A percentile compares a stretch with the other conserved stretches of the same genome.
Conservation (phyloP, 2,797 vertebrate species). For the Australoheros facetus region DNA sequence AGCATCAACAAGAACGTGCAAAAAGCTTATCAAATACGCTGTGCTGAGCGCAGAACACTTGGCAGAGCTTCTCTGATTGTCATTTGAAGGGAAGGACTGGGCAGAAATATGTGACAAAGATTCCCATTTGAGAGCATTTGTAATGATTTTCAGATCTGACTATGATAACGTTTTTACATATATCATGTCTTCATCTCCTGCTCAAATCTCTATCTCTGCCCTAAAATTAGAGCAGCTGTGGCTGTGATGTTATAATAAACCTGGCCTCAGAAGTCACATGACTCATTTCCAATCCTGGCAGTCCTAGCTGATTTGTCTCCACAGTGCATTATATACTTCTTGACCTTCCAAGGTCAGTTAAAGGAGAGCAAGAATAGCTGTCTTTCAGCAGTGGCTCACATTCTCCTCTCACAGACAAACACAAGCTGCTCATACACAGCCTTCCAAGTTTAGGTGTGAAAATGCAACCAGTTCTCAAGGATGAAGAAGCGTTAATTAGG, state of each 20-base stretch:
- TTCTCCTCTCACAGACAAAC: slow-evolving; percentile 29
- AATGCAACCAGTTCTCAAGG: slow-evolving; percentile 45
- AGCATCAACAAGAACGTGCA: slow-evolving; percentile 49
- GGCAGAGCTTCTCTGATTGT: slow-evolving; percentile 54
- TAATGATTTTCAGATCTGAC: slow-evolving; percentile 10
- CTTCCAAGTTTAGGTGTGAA: slow-evolving; percentile 59
- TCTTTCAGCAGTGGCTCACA: slow-evolving; percentile 25
- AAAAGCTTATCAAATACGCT: slow-evolving; percentile 62
- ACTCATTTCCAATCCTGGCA: slow-evolving; percentile 19
- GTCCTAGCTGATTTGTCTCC: slow-evolving; percentile 53
- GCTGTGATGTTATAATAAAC: not conserved
- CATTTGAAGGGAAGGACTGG: slow-evolving; percentile 28
- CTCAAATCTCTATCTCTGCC: not conserved
- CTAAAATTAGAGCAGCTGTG: slow-evolving; percentile 10
- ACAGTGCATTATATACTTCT: slow-evolving; percentile 29
- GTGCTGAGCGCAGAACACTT: slow-evolving; percentile 58
- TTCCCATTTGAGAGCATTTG: not conserved
- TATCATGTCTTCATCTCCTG: not conserved
- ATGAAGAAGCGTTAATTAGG: slow-evolving; percentile 53
- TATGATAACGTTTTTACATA: not conserved
- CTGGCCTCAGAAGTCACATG: slow-evolving; percentile 21
- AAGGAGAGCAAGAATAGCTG: slow-evolving; percentile 37
- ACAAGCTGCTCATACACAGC: slow-evolving; percentile 38
- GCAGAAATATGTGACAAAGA: slow-evolving; percentile 11
- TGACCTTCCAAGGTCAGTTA: slow-evolving; percentile 49